Base-by-base conservation (phyloP, 2,888 invertebrate species). In the Arctia plantaginis region DNA sequence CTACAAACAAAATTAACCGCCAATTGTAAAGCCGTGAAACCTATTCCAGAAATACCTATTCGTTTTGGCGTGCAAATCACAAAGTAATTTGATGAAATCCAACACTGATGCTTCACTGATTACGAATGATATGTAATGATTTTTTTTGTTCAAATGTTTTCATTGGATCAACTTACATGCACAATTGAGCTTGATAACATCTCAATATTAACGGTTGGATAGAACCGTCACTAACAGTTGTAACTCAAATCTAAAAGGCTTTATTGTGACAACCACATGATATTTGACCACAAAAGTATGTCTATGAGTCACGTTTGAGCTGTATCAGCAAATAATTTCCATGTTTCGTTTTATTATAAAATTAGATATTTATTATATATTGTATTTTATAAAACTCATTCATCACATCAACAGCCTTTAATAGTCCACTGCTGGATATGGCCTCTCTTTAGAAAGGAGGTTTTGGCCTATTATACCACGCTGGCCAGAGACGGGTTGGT, bases 1-100 rank as follows among this genome's bases (percentile, higher is more conserved):
- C 70, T 69, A 64, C 76, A 72, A 77, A 78, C 77, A 80, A 83
- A 80, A 77, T 77, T 71, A 80, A 62, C 77, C 72, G 77, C 72
- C 77, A 79, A 80, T 82, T 80, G 76, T 82, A 80, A 71, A 82
- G 85, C 82, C 77, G 74, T 77, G 80, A 79, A 74, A 79, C n/a
- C n/a, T n/a, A n/a, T n/a, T n/a, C 79, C 82, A 79, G 81, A 82
- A 79, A 79, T 78, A 78, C n/a, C n/a, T 86, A 86, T 90, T 87
- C 87, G 86, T 87, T 87, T 90, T 89, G 88, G 88, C 90, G 86
- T 75, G 76, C 77, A 79, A 79, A 80, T 79, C 71, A 70, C 76
- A 76, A 72, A 86, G 84, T 87, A 90, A 89, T 91, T 87, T 83
- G 84, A 79, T 83, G 87, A 83, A 87, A 88, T 83, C 47, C 72